A percentile compares a stretch with the other conserved stretches of the same genome.
Conservation (phyloP, 2,113 vertebrate species). For the Pagrus major region DNA sequence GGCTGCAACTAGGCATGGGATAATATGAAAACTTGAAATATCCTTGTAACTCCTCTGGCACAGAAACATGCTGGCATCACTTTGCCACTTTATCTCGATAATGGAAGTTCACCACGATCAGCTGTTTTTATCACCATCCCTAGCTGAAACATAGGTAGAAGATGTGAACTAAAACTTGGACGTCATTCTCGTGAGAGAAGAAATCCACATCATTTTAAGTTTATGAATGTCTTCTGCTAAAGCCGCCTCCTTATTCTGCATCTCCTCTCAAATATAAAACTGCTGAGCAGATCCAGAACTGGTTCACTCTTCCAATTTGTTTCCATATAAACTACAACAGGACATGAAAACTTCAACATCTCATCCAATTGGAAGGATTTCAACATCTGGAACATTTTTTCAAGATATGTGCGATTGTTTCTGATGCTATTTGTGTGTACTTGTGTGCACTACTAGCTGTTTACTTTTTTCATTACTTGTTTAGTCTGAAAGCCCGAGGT, state of each 20-base stretch:
- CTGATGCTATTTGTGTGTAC: background rate
- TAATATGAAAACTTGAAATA: no score
- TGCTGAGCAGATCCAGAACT: background rate
- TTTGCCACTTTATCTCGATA: no score
- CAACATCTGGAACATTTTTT: background rate
- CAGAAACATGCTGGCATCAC: no score
- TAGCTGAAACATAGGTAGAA: no score
- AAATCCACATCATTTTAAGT: background rate
- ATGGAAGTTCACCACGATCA: no score
- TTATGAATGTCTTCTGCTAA: background rate
- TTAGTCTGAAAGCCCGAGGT: background rate
- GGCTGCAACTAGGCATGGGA: no score
- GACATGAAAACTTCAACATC: background rate
- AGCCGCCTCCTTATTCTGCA: background rate
- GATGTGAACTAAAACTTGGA: background rate
- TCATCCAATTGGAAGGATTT: background rate
- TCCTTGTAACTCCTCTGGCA: no score
- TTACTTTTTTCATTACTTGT: background rate
- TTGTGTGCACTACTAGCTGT: background rate
- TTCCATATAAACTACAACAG: background rate
- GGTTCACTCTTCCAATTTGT: background rate
- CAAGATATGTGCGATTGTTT: background rate
- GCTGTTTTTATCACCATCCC: no score
- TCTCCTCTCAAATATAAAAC: background rate
- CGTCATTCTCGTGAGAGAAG: background rate